Percentiles rank a stretch among this genome's conserved stretches.
Conservation (phyloP, 2,113 vertebrate genomes). For the Carettochelys insculpta region DNA sequence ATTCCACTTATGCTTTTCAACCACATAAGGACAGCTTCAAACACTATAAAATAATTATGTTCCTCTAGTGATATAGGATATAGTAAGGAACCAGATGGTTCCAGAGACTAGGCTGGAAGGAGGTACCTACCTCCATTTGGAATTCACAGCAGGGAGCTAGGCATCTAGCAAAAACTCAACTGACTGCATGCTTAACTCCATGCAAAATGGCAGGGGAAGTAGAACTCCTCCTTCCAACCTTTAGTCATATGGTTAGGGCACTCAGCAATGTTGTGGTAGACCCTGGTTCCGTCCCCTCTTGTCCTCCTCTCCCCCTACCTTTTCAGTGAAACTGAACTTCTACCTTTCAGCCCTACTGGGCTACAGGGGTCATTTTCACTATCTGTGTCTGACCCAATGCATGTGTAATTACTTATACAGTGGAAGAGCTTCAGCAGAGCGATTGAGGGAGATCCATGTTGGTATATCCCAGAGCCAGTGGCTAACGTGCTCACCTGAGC, state of each 20-base stretch:
- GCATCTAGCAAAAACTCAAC: neutral
- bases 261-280: neutral
- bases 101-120: neutral
- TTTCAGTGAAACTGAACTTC: no score
- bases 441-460: neutral
- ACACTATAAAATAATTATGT: neutral
- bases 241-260: neutral
- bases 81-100: neutral
- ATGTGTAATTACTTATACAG: neutral
- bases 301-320: no score
- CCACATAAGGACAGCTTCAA: neutral
- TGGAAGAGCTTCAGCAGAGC: neutral
- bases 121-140: neutral
- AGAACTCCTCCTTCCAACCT: neutral
- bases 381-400: neutral
- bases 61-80: neutral
- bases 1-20: neutral
- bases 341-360: neutral
- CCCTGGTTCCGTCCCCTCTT: neutral
- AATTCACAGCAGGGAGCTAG: neutral
- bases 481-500: neutral
- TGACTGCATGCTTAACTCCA: neutral
- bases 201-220: neutral
- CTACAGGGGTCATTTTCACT: neutral
- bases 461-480: neutral